phyloP scores from a whole-genome alignment of 2,888 invertebrate genomes.

The Amphipoea oculea region DNA sequence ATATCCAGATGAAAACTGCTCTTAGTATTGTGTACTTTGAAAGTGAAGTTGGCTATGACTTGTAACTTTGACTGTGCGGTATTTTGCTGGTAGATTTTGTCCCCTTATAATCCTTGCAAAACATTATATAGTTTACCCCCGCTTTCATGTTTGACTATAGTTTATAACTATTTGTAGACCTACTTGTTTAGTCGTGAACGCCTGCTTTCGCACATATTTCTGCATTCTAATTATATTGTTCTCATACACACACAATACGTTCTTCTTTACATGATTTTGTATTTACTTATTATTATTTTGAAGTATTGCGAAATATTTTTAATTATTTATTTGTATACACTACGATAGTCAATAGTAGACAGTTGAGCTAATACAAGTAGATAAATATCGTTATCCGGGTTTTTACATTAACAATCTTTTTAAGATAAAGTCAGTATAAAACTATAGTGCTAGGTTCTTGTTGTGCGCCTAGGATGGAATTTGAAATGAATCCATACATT shows the following conservation, averaged over 20 bases:
- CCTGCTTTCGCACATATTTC: slow-evolving; percentile 41
- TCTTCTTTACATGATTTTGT: slow-evolving; percentile 33
- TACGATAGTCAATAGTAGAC: slow-evolving; percentile 26
- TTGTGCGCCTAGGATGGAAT: slow-evolving; percentile 32
- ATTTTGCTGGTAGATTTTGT: slow-evolving; percentile 27
- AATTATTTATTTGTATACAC: slow-evolving; percentile 13
- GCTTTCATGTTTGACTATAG: slow-evolving; percentile 3
- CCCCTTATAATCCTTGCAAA: background rate
- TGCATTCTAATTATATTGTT: slow-evolving; percentile 8
- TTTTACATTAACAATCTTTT: slow-evolving; percentile 30
- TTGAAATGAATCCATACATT: slow-evolving; percentile 25
- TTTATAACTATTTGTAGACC: slow-evolving; percentile 20
- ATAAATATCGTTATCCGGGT: slow-evolving; percentile 26
- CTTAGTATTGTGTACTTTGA: slow-evolving; percentile 20
- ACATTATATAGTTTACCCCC: slow-evolving; percentile 17
- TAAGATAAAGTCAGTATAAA: slow-evolving; percentile 27
- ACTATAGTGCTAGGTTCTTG: slow-evolving; percentile 32
- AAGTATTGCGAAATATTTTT: slow-evolving; percentile 14
- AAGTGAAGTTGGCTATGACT: slow-evolving; percentile 17
- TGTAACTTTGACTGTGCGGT: slow-evolving; percentile 4
- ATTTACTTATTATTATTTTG: slow-evolving; percentile 21
- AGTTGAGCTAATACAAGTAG: slow-evolving; percentile 45
- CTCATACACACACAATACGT: slow-evolving; percentile 18
- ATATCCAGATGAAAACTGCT: slow-evolving; percentile 40
- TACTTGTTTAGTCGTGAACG: slow-evolving; percentile 27